A percentile compares a stretch with the other conserved stretches of the same genome.
phyloP scores from a whole-genome alignment of 2,113 vertebrate species.

The Gavia stellata region DNA sequence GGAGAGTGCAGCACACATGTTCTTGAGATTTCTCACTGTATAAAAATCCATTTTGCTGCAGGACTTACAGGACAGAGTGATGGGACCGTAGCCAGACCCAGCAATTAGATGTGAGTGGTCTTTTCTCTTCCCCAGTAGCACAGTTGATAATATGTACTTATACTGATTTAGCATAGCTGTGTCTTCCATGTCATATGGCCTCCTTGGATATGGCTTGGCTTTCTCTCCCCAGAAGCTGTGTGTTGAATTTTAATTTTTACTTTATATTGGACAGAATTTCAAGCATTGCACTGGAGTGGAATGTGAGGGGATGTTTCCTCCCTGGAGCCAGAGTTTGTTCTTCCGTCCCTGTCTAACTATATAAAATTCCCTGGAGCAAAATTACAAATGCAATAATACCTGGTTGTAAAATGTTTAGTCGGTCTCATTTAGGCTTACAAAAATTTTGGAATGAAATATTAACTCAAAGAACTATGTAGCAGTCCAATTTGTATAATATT shows the following conservation, averaged over 20 bases:
- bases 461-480: neutral
- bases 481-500: neutral
- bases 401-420: neutral
- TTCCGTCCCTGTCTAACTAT: neutral
- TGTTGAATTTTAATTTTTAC: neutral
- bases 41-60: neutral
- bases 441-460: neutral
- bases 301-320: neutral
- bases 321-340: neutral
- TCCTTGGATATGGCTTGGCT: neutral
- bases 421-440: neutral
- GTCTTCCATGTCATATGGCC: neutral
- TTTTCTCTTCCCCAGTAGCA: neutral
- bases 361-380: neutral
- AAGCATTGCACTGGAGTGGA: neutral
- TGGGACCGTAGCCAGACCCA: neutral
- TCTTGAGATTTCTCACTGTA: neutral
- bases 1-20: neutral
- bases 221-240: neutral
- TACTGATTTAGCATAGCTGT: neutral
- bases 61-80: neutral
- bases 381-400: neutral
- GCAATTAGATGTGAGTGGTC: neutral
- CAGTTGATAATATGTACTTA: neutral
- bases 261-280: neutral